phyloP scores from a whole-genome alignment of 2,797 vertebrate genomes.

The Sarcoramphus papa region DNA sequence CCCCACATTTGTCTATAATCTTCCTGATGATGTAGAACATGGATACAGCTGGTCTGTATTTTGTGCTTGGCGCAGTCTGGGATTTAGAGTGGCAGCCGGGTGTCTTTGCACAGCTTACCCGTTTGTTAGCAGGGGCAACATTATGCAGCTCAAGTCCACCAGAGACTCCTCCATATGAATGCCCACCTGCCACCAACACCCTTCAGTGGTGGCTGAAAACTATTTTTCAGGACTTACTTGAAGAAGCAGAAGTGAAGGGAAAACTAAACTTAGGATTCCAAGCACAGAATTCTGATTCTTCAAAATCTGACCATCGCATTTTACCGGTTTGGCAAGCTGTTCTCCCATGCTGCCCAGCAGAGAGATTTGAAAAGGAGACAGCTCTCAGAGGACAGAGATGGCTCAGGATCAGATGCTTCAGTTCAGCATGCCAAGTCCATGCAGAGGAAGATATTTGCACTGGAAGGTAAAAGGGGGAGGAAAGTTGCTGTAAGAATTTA shows the following conservation, averaged over 20 bases:
- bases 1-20: conserved; percentile 84
- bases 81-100: conserved; percentile 79
- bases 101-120: conserved; percentile 84
- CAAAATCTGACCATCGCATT: conserved; percentile 18
- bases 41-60: conserved; percentile 87
- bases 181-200: background rate
- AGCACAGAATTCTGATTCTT: conserved; percentile 46
- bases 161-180: conserved; percentile 77
- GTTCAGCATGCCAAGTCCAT: conserved; percentile 52
- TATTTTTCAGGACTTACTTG: background rate
- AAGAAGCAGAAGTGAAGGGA: background rate
- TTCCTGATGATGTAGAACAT: conserved; percentile 83
- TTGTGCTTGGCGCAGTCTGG: conserved; percentile 85
- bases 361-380: conserved; percentile 25
- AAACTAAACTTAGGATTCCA: conserved; percentile 5
- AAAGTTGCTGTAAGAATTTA: background rate
- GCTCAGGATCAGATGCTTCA: conserved; percentile 64
- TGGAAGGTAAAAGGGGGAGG: background rate
- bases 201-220: background rate
- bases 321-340: background rate
- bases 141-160: conserved; percentile 78
- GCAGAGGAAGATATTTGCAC: background rate
- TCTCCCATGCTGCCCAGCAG: conserved; percentile 4
- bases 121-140: conserved; percentile 77
- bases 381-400: conserved; percentile 24